These are phyloP conservation scores for Lepidotrigona ventralis DNA, from an alignment of 1,140 invertebrate species.

Conservation along the genomic window DNA sequence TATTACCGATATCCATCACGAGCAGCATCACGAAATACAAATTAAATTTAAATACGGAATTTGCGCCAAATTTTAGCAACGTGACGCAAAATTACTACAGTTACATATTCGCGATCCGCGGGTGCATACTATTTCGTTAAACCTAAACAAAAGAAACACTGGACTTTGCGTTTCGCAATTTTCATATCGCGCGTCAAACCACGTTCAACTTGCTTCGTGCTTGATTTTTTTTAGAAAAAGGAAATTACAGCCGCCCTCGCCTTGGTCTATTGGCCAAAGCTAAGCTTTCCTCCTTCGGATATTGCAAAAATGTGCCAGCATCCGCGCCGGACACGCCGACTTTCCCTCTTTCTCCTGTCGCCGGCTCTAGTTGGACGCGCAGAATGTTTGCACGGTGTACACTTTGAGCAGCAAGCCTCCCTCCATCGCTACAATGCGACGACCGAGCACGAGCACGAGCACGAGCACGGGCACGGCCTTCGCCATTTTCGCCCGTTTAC, in stretches of 20 bases:
- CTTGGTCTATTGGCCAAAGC: not conserved
- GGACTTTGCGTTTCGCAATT: no score
- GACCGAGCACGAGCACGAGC: no score
- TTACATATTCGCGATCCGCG: no score
- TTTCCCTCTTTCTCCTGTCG: not conserved
- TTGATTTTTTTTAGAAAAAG: not conserved
- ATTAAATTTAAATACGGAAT: no score
- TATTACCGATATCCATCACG: no score
- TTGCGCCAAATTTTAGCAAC: no score
- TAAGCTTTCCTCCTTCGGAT: not conserved
- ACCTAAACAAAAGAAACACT: no score
- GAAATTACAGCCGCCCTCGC: not conserved
- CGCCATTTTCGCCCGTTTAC: slow-evolving; percentile 67
- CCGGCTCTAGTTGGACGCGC: slow-evolving; percentile 13
- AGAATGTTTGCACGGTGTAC: slow-evolving; percentile 51
- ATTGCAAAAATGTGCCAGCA: slow-evolving; percentile 23
- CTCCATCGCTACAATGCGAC: not conserved
- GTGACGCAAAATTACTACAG: no score
- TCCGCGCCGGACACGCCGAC: not conserved
- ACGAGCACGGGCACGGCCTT: not conserved
- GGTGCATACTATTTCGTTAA: no score
- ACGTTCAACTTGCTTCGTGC: no score
- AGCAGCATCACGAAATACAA: no score
- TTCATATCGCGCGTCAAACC: no score
- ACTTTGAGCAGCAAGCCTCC: not conserved